phyloP scores from a whole-genome alignment of 2,888 invertebrate species.

The Oligia latruncula region DNA sequence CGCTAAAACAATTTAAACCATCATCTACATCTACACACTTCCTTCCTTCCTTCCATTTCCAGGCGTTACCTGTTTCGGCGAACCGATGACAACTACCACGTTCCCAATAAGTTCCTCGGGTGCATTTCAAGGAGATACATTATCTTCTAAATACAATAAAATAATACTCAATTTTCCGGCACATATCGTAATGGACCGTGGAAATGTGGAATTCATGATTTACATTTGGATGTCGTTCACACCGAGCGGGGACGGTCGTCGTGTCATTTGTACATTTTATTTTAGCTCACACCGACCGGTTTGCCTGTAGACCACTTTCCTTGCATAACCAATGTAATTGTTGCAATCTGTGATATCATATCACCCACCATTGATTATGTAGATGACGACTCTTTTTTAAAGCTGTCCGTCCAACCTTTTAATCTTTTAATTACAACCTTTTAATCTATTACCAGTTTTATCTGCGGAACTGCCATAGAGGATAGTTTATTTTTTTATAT shows the following conservation, averaged over 20 bases:
- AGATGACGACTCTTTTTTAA: slow-evolving; percentile 37
- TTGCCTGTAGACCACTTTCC: slow-evolving; percentile 61
- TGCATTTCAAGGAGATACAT: slow-evolving; percentile 32
- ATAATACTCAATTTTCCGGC: slow-evolving; percentile 56
- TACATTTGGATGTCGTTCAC: slow-evolving; percentile 68
- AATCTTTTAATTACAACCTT: slow-evolving; percentile 26
- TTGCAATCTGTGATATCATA: slow-evolving; percentile 63
- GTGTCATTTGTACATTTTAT: slow-evolving; percentile 58
- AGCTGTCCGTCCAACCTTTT: slow-evolving; percentile 21
- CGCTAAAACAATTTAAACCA: neutral
- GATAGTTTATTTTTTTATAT: neutral
- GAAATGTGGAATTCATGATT: slow-evolving; percentile 61
- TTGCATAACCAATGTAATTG: slow-evolving; percentile 74
- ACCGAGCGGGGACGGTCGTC: slow-evolving; percentile 41
- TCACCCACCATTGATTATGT: slow-evolving; percentile 54
- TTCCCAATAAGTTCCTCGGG: slow-evolving; percentile 5
- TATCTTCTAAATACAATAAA: slow-evolving; percentile 40
- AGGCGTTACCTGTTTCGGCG: too few relatives aligned
- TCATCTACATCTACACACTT: neutral
- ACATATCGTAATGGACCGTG: slow-evolving; percentile 47
- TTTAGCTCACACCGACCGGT: slow-evolving; percentile 68
- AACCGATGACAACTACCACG: slow-evolving; percentile 19
- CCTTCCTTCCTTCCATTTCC: too few relatives aligned
- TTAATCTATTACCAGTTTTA: slow-evolving; percentile 8
- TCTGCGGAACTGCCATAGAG: neutral